Percentiles rank a stretch among this genome's conserved stretches.
phyloP scores from a whole-genome alignment of 2,797 vertebrate species.

The Rousettus madagascariensis region DNA sequence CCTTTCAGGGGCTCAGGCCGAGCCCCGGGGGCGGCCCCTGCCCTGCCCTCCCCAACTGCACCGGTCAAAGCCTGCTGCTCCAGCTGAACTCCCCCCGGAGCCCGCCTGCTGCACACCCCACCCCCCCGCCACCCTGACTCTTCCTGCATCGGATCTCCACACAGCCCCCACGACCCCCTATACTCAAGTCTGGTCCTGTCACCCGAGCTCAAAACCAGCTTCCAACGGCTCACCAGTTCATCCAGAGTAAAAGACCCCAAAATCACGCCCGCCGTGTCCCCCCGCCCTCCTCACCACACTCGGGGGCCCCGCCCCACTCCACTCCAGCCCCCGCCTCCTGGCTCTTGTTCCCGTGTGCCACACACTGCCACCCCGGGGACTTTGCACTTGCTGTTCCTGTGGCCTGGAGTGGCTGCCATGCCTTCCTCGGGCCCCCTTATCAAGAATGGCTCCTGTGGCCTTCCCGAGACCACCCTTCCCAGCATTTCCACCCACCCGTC shows the following conservation, averaged over 20 bases:
- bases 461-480: neutral
- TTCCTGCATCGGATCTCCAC: rapidly evolving
- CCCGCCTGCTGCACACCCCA: neutral
- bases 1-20: neutral
- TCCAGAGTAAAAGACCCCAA: neutral
- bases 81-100: neutral
- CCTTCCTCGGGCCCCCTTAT: neutral
- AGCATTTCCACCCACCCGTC: no score
- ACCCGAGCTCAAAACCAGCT: neutral
- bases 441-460: neutral
- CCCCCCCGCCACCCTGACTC: neutral
- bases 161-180: no score
- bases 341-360: neutral
- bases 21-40: neutral
- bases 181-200: neutral
- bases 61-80: neutral
- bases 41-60: no score
- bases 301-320: neutral
- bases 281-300: rapidly evolving
- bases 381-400: neutral
- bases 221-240: neutral
- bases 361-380: neutral
- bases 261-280: rapidly evolving
- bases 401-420: neutral
- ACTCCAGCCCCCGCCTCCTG: neutral